These are phyloP conservation scores for Anoplius nigerrimus DNA, from an alignment of 2,888 invertebrate genomes.

Conservation along the genomic window DNA sequence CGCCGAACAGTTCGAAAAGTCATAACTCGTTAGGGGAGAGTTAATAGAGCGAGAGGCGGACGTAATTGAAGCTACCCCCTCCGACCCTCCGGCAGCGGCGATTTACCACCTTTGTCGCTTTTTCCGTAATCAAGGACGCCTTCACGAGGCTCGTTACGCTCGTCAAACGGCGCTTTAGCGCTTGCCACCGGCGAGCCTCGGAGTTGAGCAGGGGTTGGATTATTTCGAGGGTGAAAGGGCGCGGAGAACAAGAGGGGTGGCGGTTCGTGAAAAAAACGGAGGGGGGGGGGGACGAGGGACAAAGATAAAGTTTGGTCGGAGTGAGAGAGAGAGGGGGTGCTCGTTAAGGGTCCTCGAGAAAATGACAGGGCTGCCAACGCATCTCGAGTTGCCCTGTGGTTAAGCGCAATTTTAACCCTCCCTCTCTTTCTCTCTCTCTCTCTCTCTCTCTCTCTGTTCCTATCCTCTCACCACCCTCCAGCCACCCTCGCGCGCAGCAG, in stretches of 20 bases:
- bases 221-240: slow-evolving; percentile 36
- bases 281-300: slow-evolving; percentile 12
- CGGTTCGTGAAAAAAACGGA: slow-evolving; percentile 11
- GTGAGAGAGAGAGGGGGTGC: slow-evolving; percentile 32
- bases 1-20: no score
- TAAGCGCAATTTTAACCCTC: slow-evolving; percentile 49
- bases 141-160: slow-evolving; percentile 25
- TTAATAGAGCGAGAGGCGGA: no score
- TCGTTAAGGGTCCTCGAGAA: slow-evolving; percentile 58
- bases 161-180: not conserved
- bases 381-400: slow-evolving; percentile 46
- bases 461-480: not conserved
- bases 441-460: no score
- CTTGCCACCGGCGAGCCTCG: not conserved
- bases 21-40: no score
- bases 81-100: not conserved
- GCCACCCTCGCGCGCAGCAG: not conserved
- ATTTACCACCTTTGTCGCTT: slow-evolving; percentile 29
- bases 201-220: slow-evolving; percentile 27
- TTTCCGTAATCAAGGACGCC: slow-evolving; percentile 17
- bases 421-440: no score
- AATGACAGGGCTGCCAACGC: slow-evolving; percentile 58
- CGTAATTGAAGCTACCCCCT: not conserved
- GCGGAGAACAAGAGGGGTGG: slow-evolving; percentile 3
- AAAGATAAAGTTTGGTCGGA: not conserved